These are phyloP conservation scores for Sebastes taczanowskii DNA, from an alignment of 2,797 vertebrate species.

Conservation along the genomic window DNA sequence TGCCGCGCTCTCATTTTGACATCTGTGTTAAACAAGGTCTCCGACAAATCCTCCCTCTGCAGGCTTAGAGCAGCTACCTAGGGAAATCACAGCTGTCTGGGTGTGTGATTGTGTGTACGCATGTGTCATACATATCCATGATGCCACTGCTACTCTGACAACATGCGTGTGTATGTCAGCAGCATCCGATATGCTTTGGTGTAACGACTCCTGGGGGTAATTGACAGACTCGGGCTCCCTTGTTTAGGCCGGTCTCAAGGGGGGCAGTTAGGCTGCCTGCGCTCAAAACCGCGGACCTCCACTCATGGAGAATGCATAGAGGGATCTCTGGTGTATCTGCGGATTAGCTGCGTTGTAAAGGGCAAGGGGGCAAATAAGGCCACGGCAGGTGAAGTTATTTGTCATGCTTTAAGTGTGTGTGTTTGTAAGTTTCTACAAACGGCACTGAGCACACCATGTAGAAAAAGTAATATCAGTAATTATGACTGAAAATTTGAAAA, in stretches of 20 bases:
- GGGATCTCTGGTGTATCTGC: constrained; percentile 56
- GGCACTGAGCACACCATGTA: neutral
- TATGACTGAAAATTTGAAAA: neutral
- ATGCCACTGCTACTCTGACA: constrained; percentile 55
- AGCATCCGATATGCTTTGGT: constrained; percentile 21
- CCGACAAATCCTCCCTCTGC: constrained; percentile 67
- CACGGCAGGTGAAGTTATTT: constrained; percentile 32
- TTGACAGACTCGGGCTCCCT: constrained; percentile 67
- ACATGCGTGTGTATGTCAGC: constrained; percentile 41
- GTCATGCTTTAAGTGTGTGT: constrained; percentile 10
- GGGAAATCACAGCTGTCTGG: constrained; percentile 81
- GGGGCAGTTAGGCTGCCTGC: constrained; percentile 70
- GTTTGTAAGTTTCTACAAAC: neutral
- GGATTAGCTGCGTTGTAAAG: constrained; percentile 60
- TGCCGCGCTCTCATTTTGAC: constrained; percentile 58
- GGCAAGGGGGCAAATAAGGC: constrained; percentile 48
- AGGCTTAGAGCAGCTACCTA: constrained; percentile 67
- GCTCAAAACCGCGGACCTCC: constrained; percentile 46
- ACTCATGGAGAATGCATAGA: constrained; percentile 77
- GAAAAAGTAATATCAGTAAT: neutral
- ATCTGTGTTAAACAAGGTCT: constrained; percentile 76
- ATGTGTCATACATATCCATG: constrained; percentile 77
- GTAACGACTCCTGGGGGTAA: constrained; percentile 69
- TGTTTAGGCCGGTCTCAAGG: constrained; percentile 64
- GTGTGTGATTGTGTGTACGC: constrained; percentile 49